Base-by-base conservation (phyloP, 2,888 invertebrate genomes). In the Lasioglossum pauxillum region DNA sequence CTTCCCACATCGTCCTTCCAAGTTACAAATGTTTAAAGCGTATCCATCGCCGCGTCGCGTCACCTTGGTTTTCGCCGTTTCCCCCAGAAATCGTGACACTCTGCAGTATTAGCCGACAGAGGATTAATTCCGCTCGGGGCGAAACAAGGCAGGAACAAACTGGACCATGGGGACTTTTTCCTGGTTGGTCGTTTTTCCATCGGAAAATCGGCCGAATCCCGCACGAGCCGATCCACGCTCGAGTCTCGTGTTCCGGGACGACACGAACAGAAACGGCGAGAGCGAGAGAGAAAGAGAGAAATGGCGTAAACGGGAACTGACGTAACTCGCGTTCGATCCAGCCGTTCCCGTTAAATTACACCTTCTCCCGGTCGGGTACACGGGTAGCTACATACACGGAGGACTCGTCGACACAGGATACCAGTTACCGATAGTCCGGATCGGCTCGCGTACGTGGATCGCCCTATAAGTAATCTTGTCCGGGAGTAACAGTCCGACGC, bases 291-390 rank as follows among this genome's bases (percentile, higher is more conserved):
- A 71, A 35, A 78, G 84, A 80, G 90, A 85, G 60, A 88, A 86
- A 88, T 89, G 35, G 38, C 84, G 85, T 84, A 89, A 89, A 89
- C 89, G 87, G 91, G 86, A 91, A 90, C 86, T 89, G 89, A 91
- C 90, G 90, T 90, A 91, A 89, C 85, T 83, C 86, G 60, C 75
- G 83, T 91, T 90, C 89, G 91, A 91, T 91, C 86, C 82, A 76
- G 79, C 80, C 75, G 85, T 90, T 89, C 87, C 91, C 91, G 90
- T 90, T 91, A 91, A 91, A 91, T 89, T 89, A 88, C 90, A 89
- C 87, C 90, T 90, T 84, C 90, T 83, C 84, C 85, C 69, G 81
- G 75, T 69, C 86, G 74, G 80, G 83, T 90, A 90, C 89, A 90
- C 84, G 77, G 82, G 80, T 82, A 86, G 64, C 74, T 83, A 86